Conservation (phyloP, 2,797 vertebrate genomes). For the Aratinga solstitialis region DNA sequence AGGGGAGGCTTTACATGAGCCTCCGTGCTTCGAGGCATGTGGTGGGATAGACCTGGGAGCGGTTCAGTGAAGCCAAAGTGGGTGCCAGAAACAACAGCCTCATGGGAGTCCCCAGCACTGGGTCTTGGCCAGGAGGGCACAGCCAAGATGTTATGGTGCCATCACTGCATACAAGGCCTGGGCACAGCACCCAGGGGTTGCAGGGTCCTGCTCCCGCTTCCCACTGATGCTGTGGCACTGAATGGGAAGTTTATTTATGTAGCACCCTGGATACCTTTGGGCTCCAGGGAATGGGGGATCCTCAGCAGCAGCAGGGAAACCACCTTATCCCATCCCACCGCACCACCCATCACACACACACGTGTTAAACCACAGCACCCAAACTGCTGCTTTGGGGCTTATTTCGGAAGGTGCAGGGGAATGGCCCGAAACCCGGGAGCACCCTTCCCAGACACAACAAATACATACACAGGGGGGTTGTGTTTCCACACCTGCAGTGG, state of each 20-base stretch:
- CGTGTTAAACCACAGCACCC: rapidly evolving
- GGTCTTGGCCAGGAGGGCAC: rapidly evolving
- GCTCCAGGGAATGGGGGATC: background rate
- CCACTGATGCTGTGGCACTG: rapidly evolving
- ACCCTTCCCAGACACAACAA: background rate
- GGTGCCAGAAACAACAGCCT: background rate
- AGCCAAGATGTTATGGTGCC: rapidly evolving
- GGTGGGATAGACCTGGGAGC: rapidly evolving
- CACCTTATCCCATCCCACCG: background rate
- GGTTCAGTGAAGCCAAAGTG: rapidly evolving
- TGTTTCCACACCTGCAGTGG: background rate
- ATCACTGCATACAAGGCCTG: rapidly evolving
- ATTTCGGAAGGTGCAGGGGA: rapidly evolving
- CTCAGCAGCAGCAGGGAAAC: background rate
- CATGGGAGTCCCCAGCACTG: rapidly evolving
- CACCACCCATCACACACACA: rapidly evolving
- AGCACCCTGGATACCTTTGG: background rate
- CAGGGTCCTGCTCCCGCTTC: rapidly evolving
- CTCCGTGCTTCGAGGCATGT: rapidly evolving
- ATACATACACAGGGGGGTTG: rapidly evolving
- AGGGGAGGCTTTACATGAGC: background rate
- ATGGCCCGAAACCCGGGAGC: background rate
- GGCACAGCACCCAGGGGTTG: background rate
- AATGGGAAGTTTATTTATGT: background rate
- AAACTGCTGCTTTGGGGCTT: background rate